A percentile compares a stretch with the other conserved stretches of the same genome.
These are phyloP conservation scores for Galeopterus variegatus DNA, from an alignment of 2,113 vertebrate species.

Conservation along the genomic window DNA sequence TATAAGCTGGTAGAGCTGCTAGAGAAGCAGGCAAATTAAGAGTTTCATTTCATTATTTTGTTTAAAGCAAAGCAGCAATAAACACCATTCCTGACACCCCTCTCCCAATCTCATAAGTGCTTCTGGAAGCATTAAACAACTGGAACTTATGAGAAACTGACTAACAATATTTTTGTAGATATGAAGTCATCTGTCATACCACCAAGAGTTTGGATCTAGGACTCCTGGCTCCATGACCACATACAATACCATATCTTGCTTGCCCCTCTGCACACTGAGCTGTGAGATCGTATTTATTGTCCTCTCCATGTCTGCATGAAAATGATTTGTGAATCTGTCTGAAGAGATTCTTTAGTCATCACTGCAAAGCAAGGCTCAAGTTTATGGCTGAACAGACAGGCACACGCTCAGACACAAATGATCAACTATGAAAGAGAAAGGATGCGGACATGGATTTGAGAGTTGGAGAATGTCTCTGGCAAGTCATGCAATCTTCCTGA, in stretches of 20 bases:
- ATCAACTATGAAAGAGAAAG: background rate
- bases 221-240: background rate
- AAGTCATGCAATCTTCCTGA: background rate
- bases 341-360: background rate
- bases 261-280: background rate
- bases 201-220: background rate
- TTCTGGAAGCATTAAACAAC: conserved; percentile 5
- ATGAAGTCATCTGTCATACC: conserved; percentile 15
- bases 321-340: background rate
- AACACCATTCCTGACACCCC: background rate
- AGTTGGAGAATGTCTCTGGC: background rate
- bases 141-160: background rate
- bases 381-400: background rate
- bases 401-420: background rate
- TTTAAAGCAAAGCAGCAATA: conserved; percentile 4
- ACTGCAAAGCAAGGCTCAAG: background rate
- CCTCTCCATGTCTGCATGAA: background rate
- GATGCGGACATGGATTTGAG: background rate
- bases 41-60: rapidly evolving
- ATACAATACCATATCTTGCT: background rate
- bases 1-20: background rate
- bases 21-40: rapidly evolving
- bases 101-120: background rate
- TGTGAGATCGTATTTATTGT: background rate
- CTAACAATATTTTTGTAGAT: background rate